phyloP scores from a whole-genome alignment of 53 echinoderm and acorn worm genomes.

The Paracentrotus lividus region DNA sequence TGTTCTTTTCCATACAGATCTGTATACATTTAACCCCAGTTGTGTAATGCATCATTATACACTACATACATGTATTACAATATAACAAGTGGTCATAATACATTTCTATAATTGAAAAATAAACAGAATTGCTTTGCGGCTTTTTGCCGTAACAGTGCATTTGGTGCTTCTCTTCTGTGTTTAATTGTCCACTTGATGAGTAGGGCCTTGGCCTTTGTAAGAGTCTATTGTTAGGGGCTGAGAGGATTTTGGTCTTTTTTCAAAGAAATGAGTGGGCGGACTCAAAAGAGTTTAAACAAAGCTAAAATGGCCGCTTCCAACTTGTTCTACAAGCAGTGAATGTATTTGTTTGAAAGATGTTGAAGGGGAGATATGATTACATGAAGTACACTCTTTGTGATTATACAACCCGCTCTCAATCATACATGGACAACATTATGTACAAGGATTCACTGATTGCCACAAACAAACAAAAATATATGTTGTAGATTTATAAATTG shows the following conservation, averaged over 20 bases:
- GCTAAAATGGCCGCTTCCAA: conserved; percentile 13
- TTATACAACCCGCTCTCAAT: too few species aligned
- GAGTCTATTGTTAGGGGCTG: neutral
- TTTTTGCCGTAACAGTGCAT: neutral
- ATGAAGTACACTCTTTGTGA: neutral
- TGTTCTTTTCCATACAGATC: too few species aligned
- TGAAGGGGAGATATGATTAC: neutral
- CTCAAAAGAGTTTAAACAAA: conserved; percentile 15
- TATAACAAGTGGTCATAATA: too few species aligned
- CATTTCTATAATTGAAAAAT: neutral
- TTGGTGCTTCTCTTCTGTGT: conserved; percentile 2
- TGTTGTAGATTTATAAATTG: too few species aligned
- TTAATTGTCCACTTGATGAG: conserved; percentile 33
- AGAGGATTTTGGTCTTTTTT: conserved; percentile 36
- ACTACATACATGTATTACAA: neutral
- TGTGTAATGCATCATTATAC: neutral
- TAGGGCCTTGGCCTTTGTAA: conserved; percentile 49
- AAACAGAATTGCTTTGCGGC: neutral
- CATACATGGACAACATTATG: too few species aligned
- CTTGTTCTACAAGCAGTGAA: neutral
- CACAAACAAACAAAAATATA: too few species aligned
- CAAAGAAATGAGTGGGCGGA: conserved; percentile 39
- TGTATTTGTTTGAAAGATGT: neutral
- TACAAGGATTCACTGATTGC: too few species aligned
- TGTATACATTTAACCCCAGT: too few species aligned